phyloP scores from a whole-genome alignment of 2,888 invertebrate genomes.

The Scelioninae gen. 1 region DNA sequence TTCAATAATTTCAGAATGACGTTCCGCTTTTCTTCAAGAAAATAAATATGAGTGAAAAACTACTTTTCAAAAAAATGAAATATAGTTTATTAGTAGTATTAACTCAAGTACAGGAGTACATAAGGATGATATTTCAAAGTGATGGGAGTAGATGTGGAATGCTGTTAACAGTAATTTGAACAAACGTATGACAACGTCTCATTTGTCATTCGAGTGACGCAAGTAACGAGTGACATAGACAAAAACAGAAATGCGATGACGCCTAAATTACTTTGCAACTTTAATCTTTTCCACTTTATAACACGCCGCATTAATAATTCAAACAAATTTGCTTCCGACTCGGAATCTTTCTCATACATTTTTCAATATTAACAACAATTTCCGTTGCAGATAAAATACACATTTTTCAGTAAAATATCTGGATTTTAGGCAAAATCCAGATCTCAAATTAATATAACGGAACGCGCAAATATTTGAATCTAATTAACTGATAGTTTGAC shows the following conservation, averaged over 20 bases:
- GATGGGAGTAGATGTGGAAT: conserved; percentile 76
- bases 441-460: conserved; percentile 8
- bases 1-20: too few relatives aligned
- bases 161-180: conserved; percentile 82
- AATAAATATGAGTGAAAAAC: too few relatives aligned
- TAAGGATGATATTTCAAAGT: conserved; percentile 83
- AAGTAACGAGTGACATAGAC: conserved; percentile 67
- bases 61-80: background rate
- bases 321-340: background rate
- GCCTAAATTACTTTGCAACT: conserved; percentile 45
- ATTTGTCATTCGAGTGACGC: conserved; percentile 82
- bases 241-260: conserved; percentile 56
- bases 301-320: conserved; percentile 19
- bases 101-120: conserved; percentile 27
- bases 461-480: conserved; percentile 27
- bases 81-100: conserved; percentile 31
- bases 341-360: background rate
- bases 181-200: conserved; percentile 83
- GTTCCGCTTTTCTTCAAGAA: too few relatives aligned
- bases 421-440: conserved; percentile 19
- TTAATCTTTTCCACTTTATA: conserved; percentile 21
- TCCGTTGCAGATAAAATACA: background rate
- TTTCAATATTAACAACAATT: background rate
- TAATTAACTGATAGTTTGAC: conserved; percentile 50
- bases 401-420: conserved; percentile 16